phyloP scores from a whole-genome alignment of 2,113 vertebrate genomes.

The Carassius auratus region DNA sequence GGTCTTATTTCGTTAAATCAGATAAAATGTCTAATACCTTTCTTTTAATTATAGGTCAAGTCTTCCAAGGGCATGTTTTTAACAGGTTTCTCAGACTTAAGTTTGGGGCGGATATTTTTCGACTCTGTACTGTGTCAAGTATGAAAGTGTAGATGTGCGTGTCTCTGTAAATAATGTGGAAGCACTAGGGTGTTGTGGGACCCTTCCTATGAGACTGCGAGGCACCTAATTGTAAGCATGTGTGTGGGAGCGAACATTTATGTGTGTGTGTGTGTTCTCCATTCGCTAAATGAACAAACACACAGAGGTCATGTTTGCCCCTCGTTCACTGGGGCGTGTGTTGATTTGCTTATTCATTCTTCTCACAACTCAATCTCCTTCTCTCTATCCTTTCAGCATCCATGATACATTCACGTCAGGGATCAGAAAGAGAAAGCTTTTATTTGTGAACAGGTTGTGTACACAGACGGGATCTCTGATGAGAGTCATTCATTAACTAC shows the following conservation, averaged over 20 bases:
- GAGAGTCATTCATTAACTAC: not conserved
- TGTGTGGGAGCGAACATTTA: not conserved
- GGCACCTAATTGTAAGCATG: constrained; percentile 8
- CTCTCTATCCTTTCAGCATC: not conserved
- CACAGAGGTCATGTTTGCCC: constrained; percentile 13
- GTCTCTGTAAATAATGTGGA: not conserved
- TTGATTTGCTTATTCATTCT: constrained; percentile 28
- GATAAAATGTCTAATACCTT: too few relatives aligned
- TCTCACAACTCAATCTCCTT: not conserved
- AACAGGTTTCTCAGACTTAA: not conserved
- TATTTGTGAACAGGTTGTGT: not conserved
- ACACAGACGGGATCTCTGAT: constrained; percentile 3
- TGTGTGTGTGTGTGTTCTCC: constrained; percentile 19
- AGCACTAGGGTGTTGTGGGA: not conserved
- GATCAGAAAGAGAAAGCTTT: constrained; percentile 9
- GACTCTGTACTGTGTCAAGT: not conserved
- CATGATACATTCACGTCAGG: not conserved
- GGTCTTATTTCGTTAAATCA: too few relatives aligned
- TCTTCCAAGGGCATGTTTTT: not conserved
- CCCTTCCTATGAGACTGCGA: not conserved
- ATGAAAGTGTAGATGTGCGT: not conserved
- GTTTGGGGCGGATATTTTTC: not conserved
- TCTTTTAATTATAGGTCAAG: too few relatives aligned
- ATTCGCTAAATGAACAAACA: constrained; percentile 26
- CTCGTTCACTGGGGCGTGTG: constrained; percentile 14